Evolutionary conservation across 2,113 vertebrate species (phyloP), one percentile per base, ranked within the genome.

Genomic region (Marcusenius ussheri): DNA sequence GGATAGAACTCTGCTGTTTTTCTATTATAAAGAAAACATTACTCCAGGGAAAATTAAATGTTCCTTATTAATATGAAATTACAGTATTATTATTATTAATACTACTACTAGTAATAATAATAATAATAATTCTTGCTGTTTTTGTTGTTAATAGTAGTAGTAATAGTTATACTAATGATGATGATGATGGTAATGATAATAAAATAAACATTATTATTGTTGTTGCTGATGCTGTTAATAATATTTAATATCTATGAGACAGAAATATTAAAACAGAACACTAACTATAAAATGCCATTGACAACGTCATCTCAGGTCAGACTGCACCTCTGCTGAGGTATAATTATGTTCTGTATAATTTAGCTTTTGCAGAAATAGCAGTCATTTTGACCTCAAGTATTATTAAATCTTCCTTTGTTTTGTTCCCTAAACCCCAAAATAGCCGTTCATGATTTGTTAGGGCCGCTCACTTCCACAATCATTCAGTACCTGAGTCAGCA

Each of bases 341-440:
- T 87, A 87, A 87, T 87, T 87, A 87, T 53, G 85, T 87, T 87
- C 31, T 27, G 31, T 50, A 31, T 51, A 87, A 87, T 87, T 87
- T 56, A 56, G 85, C 31, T 87, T 87, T 87, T 87, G 50, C 85
- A 51, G 85, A 87, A 87, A 56, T 47, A 56, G 50, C 50, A 56
- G 50, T 87, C 39, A 31, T 87, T 87, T 47, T 35, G 27, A 87
- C 85, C 45, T 47, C 11, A 86, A 80, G 45, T 27, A 86, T 86
- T 35, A 87, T 56, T 87, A 56, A 87, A 87, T 53, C 85, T 39
- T 31, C 50, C 49, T 35, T 87, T 53, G 85, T 87, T 87, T 31
- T 39, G 85, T 53, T 50, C 85, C 50, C 85, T 21, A 56, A 53
- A 87, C 17, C 85, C 85, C 85, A 53, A 87, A 87, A 87, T 87